Evolutionary conservation across 2,113 vertebrate genomes (phyloP), one percentile per base, ranked within the genome.

Genomic region (Dunckerocampus dactyliophorus): DNA sequence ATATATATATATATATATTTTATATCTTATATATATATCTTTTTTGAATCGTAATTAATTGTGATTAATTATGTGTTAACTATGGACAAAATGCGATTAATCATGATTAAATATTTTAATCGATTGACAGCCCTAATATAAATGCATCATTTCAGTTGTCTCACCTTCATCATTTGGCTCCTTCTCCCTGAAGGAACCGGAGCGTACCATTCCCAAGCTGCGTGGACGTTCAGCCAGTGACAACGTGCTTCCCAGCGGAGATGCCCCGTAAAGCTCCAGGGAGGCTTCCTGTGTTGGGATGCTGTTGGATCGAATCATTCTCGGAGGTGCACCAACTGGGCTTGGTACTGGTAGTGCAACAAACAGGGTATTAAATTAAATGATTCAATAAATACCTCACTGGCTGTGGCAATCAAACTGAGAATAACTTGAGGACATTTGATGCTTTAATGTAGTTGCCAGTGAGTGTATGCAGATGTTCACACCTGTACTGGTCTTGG

Each of bases 301-400:
- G 91, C 96, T 98, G 92, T 96, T 98, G 85, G 96, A 98, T 60
- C 96, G 94, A 75, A 92, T 95, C 92, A 98, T 98, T 79, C 94
- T 92, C 0, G 94, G 93, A 74, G 93, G 74, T 71, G 92, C 84
- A 3, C 82, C 43, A 0, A 51, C 53, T 14, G 91, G 83, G 45
- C 92, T 94, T 77, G 94, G 91, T 60, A 93, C 93, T 91, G 88
- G 88, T 88, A 76, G 70, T 71, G 57, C 14, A 43, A 62, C 7
- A 21, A 54, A 12, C 49, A 48, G 22, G 22, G 20, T 13, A 14
- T n/a, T n/a, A n/a, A n/a, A n/a, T n/a, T n/a, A n/a, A n/a, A n/a
- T 42, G 11, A 43, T 3, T 11, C 1, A 21, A 5, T 21, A 8
- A 1, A 13, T 6, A 9, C 6, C 12, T 11, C 3, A 20, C 14